Evolutionary conservation across 2,113 vertebrate species (phyloP).

Genomic region (Pionites leucogaster): DNA sequence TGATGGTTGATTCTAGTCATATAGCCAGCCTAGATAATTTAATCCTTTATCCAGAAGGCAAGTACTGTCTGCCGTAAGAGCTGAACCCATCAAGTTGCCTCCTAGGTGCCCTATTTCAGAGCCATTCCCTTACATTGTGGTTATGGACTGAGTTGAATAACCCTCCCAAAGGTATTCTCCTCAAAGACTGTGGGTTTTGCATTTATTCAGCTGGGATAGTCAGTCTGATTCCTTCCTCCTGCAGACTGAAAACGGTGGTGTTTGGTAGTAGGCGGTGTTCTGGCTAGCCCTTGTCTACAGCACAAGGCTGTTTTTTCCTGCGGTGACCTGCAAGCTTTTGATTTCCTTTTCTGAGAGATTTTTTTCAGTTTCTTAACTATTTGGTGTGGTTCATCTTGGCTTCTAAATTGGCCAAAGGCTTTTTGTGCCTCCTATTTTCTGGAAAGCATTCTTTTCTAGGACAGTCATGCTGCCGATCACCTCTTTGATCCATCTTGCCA

Average conservation of each 20-base stretch:
- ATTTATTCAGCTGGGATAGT: not conserved
- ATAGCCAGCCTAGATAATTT: not conserved
- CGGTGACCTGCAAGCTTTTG: not conserved
- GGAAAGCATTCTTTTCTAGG: constrained; percentile 9
- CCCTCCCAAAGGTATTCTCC: not conserved
- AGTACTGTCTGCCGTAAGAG: not conserved
- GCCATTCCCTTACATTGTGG: accelerated
- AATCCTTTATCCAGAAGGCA: not conserved
- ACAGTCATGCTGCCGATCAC: not conserved
- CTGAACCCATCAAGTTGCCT: not conserved
- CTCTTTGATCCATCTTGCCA: constrained; percentile 24
- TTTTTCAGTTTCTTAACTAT: constrained; percentile 24
- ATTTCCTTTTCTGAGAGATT: not conserved
- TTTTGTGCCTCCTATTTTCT: not conserved
- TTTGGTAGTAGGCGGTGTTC: not conserved
- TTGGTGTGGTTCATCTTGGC: not conserved
- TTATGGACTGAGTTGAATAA: not conserved
- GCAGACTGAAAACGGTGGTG: not conserved
- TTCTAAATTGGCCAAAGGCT: not conserved
- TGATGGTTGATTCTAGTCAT: not conserved
- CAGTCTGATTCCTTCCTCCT: not conserved
- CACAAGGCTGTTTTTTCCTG: not conserved
- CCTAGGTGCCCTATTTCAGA: not conserved
- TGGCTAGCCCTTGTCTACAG: not conserved
- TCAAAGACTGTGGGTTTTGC: not conserved